Evolutionary conservation across 2,888 invertebrate genomes (phyloP), one percentile per base, ranked within the genome.

Genomic region (Caenorhabditis becei): DNA sequence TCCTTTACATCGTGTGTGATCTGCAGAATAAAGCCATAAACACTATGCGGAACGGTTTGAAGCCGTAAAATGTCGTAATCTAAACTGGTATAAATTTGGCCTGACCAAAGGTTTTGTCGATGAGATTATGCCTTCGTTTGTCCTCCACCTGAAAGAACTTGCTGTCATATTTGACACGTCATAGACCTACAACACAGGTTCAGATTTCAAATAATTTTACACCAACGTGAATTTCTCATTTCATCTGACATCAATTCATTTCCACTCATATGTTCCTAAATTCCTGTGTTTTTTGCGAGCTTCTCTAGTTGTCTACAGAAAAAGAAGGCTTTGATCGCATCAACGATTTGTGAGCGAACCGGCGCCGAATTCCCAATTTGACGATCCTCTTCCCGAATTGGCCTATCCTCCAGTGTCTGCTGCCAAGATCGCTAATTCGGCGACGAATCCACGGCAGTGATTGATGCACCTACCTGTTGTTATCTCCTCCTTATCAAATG

Each of bases 391-490:
- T 56, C 35, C 62, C 54, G 47, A 71, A 61, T 23, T 47, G 56
- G 47, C 47, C 47, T 18, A 18, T 18, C 20, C 7, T 47, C 47
- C 51, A 37, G 26, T 51, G 59, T 70, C 59, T 66, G 51, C 62
- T 35, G 67, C 67, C 58, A 58, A 32, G 54, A 71, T 74, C 49
- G 58, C 26, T 49, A 35, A 61, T 51, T 41, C 41, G 51, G 24
- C 35, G 51, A 47, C 5, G 53, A 72, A 74, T 59, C 41, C 53
- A 44, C 44, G 65, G 49, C 58, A 59, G 51, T 54, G 66, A 61
- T 75, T 53, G 53, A 75, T 53, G 66, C 66, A 53, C 65, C 72
- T 58, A 74, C 66, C 61, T 75, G 66, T 67, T 66, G 61, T 75
- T 66, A 66, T 66, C 74, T 66, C 53, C 23, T 20, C n/a, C 35